Conservation (phyloP, 2,113 vertebrate genomes). For the Oenanthe melanoleuca region DNA sequence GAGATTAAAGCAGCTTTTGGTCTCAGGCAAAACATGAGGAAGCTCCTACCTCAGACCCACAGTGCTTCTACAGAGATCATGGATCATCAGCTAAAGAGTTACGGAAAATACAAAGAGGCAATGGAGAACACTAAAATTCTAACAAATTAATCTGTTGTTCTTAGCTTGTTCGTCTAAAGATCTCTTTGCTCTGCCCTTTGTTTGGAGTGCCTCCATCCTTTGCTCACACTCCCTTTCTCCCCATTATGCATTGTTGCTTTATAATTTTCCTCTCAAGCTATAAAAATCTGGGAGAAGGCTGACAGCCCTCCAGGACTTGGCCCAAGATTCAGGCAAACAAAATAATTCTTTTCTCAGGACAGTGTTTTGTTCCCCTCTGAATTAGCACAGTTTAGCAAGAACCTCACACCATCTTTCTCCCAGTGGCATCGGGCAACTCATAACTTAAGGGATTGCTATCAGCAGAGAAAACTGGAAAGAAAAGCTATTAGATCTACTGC, state of each 20-base stretch:
- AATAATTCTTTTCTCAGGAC: background rate
- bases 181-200: background rate
- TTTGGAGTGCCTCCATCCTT: background rate
- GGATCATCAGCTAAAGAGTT: background rate
- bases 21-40: background rate
- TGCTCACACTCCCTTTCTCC: background rate
- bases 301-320: background rate
- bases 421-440: background rate
- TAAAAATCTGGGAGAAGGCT: background rate
- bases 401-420: background rate
- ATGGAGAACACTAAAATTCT: background rate
- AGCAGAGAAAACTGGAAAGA: background rate
- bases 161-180: background rate
- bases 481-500: background rate
- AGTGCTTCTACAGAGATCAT: background rate
- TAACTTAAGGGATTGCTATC: background rate
- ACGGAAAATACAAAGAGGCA: background rate
- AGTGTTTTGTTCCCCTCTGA: background rate
- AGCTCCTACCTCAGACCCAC: background rate
- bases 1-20: background rate
- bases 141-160: background rate
- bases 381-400: background rate
- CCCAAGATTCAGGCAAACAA: constrained; percentile 20
- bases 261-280: background rate
- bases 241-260: background rate